Base-by-base conservation (phyloP, 2,888 invertebrate genomes). In the Meliscaeva auricollis region DNA sequence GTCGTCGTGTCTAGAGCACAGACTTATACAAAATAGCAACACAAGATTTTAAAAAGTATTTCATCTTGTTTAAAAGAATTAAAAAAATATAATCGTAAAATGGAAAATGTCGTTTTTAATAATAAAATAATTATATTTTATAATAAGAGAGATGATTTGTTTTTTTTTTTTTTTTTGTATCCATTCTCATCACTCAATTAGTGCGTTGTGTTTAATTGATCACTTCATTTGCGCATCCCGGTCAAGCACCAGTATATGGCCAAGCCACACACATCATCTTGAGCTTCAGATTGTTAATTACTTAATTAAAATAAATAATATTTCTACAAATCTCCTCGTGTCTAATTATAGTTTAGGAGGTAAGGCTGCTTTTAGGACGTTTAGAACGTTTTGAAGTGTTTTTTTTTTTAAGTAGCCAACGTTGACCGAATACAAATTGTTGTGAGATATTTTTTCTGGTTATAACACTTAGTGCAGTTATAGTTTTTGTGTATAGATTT, bases 251-350 rank as follows among this genome's bases (percentile, higher is more conserved):
- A 32, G 11, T 20, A 38, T 4, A 6, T 17, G 32, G 38, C 9
- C 4, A 13, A 11, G 32, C 44, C 20, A 26, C 44, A 22, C 73
- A 64, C 70, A 44, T 64, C 72, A 54, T 52, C 78, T 68, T 60
- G 26, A 41, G 64, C 66, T 73, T 46, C 52, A 75, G 64, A 74
- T 73, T 54, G 76, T 85, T 85, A 85, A 85, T 85, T 85, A 76
- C 85, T 85, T 85, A 85, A 85, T 85, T 85, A 81, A 85, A 85
- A 85, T 81, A 85, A 77, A 81, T 81, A 81, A 81, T 77, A 73
- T 85, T 85, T 81, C 68, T 58, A 73, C 76, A 73, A 77, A 77
- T 64, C 76, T 56, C 35, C 75, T 64, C 62, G 26, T 64, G 46
- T 80, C 68, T 72, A 58, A 58, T 38, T 38, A 58, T 38, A 58